Base-by-base conservation (phyloP, 2,888 invertebrate species). In the Sialis lutaria region DNA sequence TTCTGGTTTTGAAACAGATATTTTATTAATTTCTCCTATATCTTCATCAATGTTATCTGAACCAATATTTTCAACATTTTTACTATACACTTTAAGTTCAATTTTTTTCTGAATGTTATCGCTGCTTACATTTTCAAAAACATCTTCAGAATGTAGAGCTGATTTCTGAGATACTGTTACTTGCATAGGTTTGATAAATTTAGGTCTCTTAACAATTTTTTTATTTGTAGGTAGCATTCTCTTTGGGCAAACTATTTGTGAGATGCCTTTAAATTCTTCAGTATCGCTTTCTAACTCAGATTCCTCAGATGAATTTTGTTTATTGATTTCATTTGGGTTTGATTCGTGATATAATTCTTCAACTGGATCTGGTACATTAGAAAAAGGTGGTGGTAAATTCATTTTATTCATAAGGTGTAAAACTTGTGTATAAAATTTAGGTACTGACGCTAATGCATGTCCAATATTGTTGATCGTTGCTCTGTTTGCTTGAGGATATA, bases 361-460 rank as follows among this genome's bases (percentile, higher is more conserved):
- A 65, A 43, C 70, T 64, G 58, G 72, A 67, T 53, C 64, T 43
- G 59, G 62, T 49, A 60, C 57, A 54, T 56, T 53, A 10, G 62
- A 73, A 66, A 95, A 93, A 1, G 95, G 95, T 40, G 82, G 76
- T 12, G 85, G 82, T 44, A 95, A 64, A 61, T 84, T 86, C 90
- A 95, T 90, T 65, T 84, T 86, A 61, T 95, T 95, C 93, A 95
- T 93, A 46, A 95, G 70, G 67, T 95, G 93, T 42, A 95, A 60
- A 7, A 83, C 77, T 72, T 86, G 80, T 1, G 75, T 79, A 60
- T 95, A 95, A 62, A 95, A 86, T 55, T 80, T 78, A 46, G 84
- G 82, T 54, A 87, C 79, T 10, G 74, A 73, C 47, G 81, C 73
- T 48, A 95, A 64, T 31, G 82, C 75, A 62, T 82, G 74, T 5